These are phyloP conservation scores for Abscondita cerata DNA, from an alignment of 2,888 invertebrate genomes.

Conservation along the genomic window DNA sequence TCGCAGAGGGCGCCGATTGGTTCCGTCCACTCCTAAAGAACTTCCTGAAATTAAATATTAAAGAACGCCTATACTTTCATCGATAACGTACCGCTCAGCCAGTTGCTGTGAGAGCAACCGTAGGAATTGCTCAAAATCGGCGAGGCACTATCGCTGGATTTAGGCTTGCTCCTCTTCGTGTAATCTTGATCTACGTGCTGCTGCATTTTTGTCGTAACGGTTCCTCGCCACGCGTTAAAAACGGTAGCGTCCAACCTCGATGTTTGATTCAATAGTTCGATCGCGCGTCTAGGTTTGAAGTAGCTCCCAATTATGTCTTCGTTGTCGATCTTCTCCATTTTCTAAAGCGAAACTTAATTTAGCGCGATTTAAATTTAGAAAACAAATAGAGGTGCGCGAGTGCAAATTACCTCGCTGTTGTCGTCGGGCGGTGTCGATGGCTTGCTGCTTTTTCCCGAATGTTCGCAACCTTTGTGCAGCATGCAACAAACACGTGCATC, in stretches of 20 bases:
- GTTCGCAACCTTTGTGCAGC: conserved; percentile 48
- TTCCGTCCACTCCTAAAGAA: conserved; percentile 35
- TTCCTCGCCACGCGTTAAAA: conserved; percentile 64
- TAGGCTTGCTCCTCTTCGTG: conserved; percentile 48
- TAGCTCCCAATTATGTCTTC: conserved; percentile 74
- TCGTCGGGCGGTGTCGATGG: conserved; percentile 42
- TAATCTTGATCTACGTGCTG: conserved; percentile 50
- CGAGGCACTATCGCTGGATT: conserved; percentile 44
- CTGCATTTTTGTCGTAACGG: not conserved
- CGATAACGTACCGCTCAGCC: conserved; percentile 40
- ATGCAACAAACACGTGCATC: conserved; percentile 51
- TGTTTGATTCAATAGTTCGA: conserved; percentile 66
- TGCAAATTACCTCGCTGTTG: conserved; percentile 26
- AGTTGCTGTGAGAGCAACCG: conserved; percentile 45
- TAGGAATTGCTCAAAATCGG: conserved; percentile 37
- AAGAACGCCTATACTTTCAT: too few relatives aligned
- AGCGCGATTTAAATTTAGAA: too few relatives aligned
- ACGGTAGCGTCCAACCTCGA: conserved; percentile 63
- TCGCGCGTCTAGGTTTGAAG: conserved; percentile 72
- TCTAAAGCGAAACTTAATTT: conserved; percentile 49
- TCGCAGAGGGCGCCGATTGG: conserved; percentile 49
- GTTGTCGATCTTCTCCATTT: conserved; percentile 60
- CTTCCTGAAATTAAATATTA: conserved; percentile 38
- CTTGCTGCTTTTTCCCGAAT: conserved; percentile 44
- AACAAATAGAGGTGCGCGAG: too few relatives aligned